Evolutionary conservation across 2,888 invertebrate species (phyloP), one percentile per base, ranked within the genome.

Genomic region (Leucophora obtusa): DNA sequence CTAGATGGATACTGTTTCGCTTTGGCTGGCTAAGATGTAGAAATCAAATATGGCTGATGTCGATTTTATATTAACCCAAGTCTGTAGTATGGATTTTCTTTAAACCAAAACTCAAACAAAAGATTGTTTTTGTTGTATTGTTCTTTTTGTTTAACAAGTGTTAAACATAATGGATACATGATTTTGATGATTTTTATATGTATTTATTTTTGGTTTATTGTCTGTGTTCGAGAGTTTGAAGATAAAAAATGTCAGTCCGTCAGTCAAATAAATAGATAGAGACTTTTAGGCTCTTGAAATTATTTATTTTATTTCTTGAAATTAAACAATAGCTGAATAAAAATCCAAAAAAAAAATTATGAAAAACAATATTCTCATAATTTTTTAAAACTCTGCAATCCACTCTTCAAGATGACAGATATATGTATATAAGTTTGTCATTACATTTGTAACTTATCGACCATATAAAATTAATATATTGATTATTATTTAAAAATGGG

Each of bases 91-190:
- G 68, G 35, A 38, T 71, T 68, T n/a, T 62, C 53, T 73, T 68
- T 56, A 68, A 56, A 51, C 56, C 38, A 53, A 9, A 53, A 5
- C 35, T 68, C n/a, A 60, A 75, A 51, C 56, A 69, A 75, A 54
- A 62, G 68, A 62, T 75, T 62, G 53, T 33, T 47, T 38, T 62
- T 60, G 47, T 75, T 68, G 69, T 70, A 17, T 79, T 73, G 43
- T 56, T 72, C 35, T 63, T 68, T 15, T 59, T 79, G 70, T 69
- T 51, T 53, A 65, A 74, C 73, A 79, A 79, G 69, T 79, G 79
- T 79, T 70, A 59, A 79, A 79, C 79, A 74, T 65, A 79, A 70
- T 74, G 74, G 74, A 38, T 68, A 79, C 79, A 79, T 33, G 69
- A 69, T 70, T 69, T 69, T 51, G 73, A 69, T 68, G 47, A 73